These are phyloP conservation scores for Epinotia ramella DNA, from an alignment of 2,888 invertebrate species.

Conservation along the genomic window DNA sequence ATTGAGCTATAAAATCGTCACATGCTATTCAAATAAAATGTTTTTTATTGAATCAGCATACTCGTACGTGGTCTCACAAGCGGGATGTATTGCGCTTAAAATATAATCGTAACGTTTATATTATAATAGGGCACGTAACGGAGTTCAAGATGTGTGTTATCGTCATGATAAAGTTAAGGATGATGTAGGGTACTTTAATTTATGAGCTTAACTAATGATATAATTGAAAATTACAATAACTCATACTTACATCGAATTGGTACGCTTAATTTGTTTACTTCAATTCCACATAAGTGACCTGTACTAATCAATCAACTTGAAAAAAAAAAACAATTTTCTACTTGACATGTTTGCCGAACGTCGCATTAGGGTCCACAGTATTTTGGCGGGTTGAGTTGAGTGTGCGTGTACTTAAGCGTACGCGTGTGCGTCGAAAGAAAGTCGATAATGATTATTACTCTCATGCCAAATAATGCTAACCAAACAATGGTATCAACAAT, in stretches of 20 bases:
- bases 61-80: slow-evolving; percentile 15
- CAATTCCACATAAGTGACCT: slow-evolving; percentile 44
- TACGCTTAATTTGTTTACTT: slow-evolving; percentile 39
- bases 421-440: slow-evolving; percentile 36
- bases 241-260: slow-evolving; percentile 4
- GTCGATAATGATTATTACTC: slow-evolving; percentile 42
- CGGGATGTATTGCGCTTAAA: slow-evolving; percentile 29
- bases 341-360: slow-evolving; percentile 44
- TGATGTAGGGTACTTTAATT: not conserved
- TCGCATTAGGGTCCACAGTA: slow-evolving; percentile 30
- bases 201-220: not conserved
- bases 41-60: slow-evolving; percentile 44
- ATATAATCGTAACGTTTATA: slow-evolving; percentile 37
- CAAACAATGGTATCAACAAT: slow-evolving; percentile 59
- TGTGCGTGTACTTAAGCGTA: not conserved
- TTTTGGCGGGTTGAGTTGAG: slow-evolving; percentile 1
- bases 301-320: slow-evolving; percentile 45
- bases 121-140: slow-evolving; percentile 24
- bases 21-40: slow-evolving; percentile 39
- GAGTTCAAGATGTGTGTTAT: slow-evolving; percentile 26
- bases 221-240: not conserved
- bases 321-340: slow-evolving; percentile 44
- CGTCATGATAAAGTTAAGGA: slow-evolving; percentile 15
- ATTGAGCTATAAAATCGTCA: slow-evolving; percentile 36
- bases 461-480: slow-evolving; percentile 43